These are phyloP conservation scores for Sigmodon hispidus DNA, from an alignment of 2,113 vertebrate species.

Conservation along the genomic window DNA sequence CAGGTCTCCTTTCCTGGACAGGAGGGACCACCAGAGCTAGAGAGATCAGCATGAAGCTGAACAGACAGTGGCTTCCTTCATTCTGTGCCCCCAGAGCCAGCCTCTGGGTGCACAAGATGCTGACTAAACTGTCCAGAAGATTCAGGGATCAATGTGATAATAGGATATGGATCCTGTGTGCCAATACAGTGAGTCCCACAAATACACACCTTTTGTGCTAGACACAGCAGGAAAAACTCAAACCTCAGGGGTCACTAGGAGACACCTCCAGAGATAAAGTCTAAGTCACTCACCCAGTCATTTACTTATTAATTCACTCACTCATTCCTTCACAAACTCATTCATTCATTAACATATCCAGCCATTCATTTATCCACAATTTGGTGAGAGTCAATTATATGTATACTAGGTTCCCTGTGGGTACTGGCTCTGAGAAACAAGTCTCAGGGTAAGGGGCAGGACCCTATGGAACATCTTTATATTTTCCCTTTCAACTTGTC, in stretches of 20 bases:
- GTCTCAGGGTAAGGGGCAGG: rapidly evolving
- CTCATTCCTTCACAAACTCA: neutral
- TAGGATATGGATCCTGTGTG: neutral
- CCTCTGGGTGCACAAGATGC: rapidly evolving
- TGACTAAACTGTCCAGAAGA: neutral
- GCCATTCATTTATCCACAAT: neutral
- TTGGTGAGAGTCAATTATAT: rapidly evolving
- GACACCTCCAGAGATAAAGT: neutral
- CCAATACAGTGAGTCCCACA: neutral
- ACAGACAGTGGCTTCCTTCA: neutral
- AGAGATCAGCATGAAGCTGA: rapidly evolving
- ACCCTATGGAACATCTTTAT: rapidly evolving
- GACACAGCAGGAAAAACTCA: neutral
- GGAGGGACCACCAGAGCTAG: rapidly evolving
- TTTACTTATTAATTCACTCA: neutral
- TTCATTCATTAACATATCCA: neutral
- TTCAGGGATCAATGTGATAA: neutral
- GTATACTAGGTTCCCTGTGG: neutral
- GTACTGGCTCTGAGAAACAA: neutral
- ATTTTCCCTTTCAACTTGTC: rapidly evolving
- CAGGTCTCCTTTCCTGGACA: rapidly evolving
- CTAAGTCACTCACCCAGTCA: neutral
- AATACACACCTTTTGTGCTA: neutral
- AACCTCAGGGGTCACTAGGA: rapidly evolving
- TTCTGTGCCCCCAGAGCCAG: neutral